Evolutionary conservation across 2,888 invertebrate species (phyloP), one percentile per base, ranked within the genome.

Genomic region (Rotaria socialis): DNA sequence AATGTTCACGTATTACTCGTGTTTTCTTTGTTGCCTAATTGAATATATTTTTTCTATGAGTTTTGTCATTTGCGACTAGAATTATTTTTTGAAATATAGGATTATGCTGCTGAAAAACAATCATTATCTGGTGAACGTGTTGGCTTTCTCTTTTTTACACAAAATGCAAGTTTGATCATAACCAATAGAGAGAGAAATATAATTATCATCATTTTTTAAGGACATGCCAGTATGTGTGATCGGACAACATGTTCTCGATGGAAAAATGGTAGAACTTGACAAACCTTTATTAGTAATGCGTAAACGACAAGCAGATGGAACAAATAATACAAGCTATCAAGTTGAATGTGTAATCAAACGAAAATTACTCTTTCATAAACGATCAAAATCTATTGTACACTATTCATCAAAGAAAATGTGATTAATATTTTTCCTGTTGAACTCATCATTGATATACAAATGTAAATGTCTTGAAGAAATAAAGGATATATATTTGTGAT

Each of bases 361-460:
- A 75, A 75, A 75, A 41, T 75, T 75, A 75, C 43, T 75, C 7
- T 75, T 75, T 11, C 41, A 75, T 43, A 75, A 75, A 75, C 75
- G 75, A 43, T 75, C 75, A 24, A 75, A 75, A 75, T 24, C 75
- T 24, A 75, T 75, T 67, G n/a, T 67, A 1, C 60, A 67, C 11
- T 67, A 67, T 67, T n/a, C 60, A 35, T 67, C 60, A 16, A 67
- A 67, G 27, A 67, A 67, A n/a, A 1, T 4, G 14, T 67, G 60
- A 67, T 67, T 5, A 0, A 27, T n/a, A 35, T 27, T 35, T 67
- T 35, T 67, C 35, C 35, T 35, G 0, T 35, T 67, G 55, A 55
- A 55, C 11, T 67, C 14, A 67, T 27, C 2, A 1, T 19, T 2
- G n/a, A 60, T 60, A 60, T 27, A 60, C 7, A 60, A 24, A 24